Evolutionary conservation across 2,797 vertebrate species (phyloP).

Genomic region (Geotrypetes seraphini): DNA sequence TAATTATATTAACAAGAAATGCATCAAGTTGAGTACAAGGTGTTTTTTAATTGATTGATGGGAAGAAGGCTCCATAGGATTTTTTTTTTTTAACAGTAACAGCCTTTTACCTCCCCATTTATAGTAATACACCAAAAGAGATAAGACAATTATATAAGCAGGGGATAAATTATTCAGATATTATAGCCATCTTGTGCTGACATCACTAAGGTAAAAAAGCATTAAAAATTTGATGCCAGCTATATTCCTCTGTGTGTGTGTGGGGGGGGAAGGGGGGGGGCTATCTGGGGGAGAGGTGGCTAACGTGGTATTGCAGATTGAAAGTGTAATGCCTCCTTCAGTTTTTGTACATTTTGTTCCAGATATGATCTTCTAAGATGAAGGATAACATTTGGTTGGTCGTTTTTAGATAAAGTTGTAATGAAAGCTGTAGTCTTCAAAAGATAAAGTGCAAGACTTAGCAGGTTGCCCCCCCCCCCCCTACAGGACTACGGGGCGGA

Average conservation of each 20-base stretch:
- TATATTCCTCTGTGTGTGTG: conserved; percentile 50
- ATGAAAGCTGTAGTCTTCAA: too few species aligned
- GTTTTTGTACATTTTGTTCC: conserved; percentile 9
- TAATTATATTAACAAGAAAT: conserved; percentile 99
- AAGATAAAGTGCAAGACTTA: too few species aligned
- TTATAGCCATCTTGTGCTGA: conserved; percentile 97
- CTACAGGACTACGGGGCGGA: too few species aligned
- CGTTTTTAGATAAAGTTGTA: too few species aligned
- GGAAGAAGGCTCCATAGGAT: conserved; percentile 81
- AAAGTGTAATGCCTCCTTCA: conserved; percentile 35
- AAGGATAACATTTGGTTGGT: too few species aligned
- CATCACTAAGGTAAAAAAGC: conserved; percentile 96
- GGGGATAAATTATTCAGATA: conserved; percentile 95
- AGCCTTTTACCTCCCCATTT: conserved; percentile 81
- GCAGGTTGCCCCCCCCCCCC: too few species aligned
- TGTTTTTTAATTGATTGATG: conserved; percentile 99
- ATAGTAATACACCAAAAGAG: conserved; percentile 73
- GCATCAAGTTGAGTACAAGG: conserved; percentile 98
- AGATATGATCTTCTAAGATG: conserved; percentile 33
- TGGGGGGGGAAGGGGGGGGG: too few species aligned
- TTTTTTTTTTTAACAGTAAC: conserved; percentile 78
- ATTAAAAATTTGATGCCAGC: conserved; percentile 81
- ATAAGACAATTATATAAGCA: conserved; percentile 79
- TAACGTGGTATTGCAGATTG: conserved; percentile 65
- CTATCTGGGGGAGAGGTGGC: conserved; percentile 45